phyloP scores from a whole-genome alignment of 2,797 vertebrate species.

The Lutra lutra region DNA sequence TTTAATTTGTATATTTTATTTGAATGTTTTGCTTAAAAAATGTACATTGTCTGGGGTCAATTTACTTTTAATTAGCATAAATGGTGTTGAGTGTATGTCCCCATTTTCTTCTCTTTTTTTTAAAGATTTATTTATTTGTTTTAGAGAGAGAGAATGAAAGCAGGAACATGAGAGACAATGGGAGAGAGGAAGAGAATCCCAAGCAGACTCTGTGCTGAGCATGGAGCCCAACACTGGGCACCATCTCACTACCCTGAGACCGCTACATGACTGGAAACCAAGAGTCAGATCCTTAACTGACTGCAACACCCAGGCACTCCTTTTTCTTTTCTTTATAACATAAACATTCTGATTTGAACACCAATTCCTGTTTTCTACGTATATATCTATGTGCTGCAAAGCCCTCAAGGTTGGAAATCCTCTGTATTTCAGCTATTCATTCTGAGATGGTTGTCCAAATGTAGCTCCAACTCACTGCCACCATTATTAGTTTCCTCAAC shows the following conservation, averaged over 20 bases:
- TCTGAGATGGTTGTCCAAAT: neutral
- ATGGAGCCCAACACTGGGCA: neutral
- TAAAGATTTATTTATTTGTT: neutral
- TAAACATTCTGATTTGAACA: neutral
- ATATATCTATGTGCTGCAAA: neutral
- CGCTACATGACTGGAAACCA: neutral
- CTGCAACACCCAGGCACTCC: neutral
- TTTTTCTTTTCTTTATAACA: neutral
- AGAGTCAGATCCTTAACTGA: neutral
- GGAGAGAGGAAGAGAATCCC: neutral
- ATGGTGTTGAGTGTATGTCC: neutral
- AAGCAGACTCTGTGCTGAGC: neutral
- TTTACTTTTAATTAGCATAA: neutral
- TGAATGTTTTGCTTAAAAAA: conserved; percentile 1
- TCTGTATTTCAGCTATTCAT: neutral
- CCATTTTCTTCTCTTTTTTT: neutral
- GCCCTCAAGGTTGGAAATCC: neutral
- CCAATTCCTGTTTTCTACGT: neutral
- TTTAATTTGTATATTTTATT: neutral
- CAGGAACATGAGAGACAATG: neutral
- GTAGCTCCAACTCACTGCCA: neutral
- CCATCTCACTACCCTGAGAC: too few species aligned
- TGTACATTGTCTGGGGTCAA: neutral
- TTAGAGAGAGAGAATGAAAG: neutral
- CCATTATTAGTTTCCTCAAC: neutral